Evolutionary conservation across 2,113 vertebrate species (phyloP).

Genomic region (Ascaphus truei): DNA sequence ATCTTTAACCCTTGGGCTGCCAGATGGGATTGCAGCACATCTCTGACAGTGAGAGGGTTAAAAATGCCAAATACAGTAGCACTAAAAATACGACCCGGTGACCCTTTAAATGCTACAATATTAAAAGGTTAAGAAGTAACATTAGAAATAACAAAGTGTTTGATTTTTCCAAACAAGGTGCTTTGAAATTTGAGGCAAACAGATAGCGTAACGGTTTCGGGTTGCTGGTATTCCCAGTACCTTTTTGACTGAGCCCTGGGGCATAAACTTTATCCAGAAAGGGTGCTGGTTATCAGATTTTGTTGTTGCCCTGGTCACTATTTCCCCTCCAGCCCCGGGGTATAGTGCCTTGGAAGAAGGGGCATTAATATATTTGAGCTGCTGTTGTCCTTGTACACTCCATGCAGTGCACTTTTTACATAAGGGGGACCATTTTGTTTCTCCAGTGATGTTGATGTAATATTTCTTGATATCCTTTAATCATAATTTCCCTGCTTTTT

Average conservation of each 20-base stretch:
- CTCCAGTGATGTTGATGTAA: constrained; percentile 17
- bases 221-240: too few species aligned
- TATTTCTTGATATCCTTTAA: constrained; percentile 28
- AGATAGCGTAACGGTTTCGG: too few species aligned
- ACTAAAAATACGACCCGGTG: too few species aligned
- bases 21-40: too few species aligned
- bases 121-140: too few species aligned
- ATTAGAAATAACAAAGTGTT: too few species aligned
- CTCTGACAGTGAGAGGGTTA: too few species aligned
- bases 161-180: too few species aligned
- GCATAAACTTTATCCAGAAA: neutral
- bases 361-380: constrained; percentile 19
- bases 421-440: constrained; percentile 25
- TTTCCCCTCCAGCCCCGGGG: neutral
- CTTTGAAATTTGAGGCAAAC: too few species aligned
- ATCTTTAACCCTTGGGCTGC: too few species aligned
- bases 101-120: too few species aligned
- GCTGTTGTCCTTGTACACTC: constrained; percentile 5
- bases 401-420: constrained; percentile 22
- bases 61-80: too few species aligned
- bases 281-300: constrained; percentile 1
- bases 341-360: constrained; percentile 4
- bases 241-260: neutral
- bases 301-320: neutral
- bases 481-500: neutral